phyloP scores from a whole-genome alignment of 2,113 vertebrate species.

The Limanda limanda region DNA sequence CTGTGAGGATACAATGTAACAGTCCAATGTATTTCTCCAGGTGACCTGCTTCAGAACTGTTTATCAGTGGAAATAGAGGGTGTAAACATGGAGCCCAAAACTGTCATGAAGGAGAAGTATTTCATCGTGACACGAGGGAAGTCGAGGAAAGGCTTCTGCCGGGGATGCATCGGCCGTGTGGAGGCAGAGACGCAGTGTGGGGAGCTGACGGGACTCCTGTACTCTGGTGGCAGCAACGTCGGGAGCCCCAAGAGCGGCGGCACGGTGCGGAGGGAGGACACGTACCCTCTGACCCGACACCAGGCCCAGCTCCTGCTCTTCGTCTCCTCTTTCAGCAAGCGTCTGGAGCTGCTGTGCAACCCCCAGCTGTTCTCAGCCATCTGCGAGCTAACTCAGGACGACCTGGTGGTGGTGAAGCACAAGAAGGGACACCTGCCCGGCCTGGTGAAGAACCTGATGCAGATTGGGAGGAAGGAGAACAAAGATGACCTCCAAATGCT shows the following conservation, averaged over 20 bases:
- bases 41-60: background rate
- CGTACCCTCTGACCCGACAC: conserved; percentile 74
- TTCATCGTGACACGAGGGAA: conserved; percentile 80
- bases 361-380: conserved; percentile 82
- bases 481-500: conserved; percentile 78
- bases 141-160: conserved; percentile 72
- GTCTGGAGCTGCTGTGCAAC: conserved; percentile 80
- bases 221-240: conserved; percentile 27
- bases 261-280: conserved; percentile 69
- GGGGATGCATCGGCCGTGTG: conserved; percentile 78
- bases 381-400: conserved; percentile 77
- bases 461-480: conserved; percentile 75
- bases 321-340: conserved; percentile 58
- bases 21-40: background rate
- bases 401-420: conserved; percentile 79
- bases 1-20: background rate
- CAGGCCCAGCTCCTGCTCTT: conserved; percentile 84
- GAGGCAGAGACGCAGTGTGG: conserved; percentile 69
- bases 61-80: background rate
- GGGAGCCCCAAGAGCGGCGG: conserved; percentile 66
- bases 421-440: conserved; percentile 75
- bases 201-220: conserved; percentile 71
- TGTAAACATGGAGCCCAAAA: conserved; percentile 64
- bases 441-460: conserved; percentile 81
- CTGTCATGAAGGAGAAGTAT: conserved; percentile 62